phyloP scores from a whole-genome alignment of 2,888 invertebrate genomes.

The Dryobotodes eremita region DNA sequence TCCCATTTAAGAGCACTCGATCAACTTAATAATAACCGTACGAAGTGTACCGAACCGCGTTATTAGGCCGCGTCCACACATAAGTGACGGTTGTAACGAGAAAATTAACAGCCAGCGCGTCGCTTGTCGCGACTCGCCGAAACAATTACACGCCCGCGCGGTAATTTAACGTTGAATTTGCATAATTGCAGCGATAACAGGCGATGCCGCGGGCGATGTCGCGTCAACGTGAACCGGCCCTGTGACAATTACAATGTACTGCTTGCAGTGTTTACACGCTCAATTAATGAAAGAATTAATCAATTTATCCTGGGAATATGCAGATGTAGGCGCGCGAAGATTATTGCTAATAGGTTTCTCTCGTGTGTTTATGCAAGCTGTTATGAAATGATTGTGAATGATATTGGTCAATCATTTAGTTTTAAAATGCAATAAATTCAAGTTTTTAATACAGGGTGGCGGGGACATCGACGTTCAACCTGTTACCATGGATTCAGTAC shows the following conservation, averaged over 20 bases:
- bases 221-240: slow-evolving; percentile 65
- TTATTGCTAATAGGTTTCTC: slow-evolving; percentile 22
- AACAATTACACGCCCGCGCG: slow-evolving; percentile 73
- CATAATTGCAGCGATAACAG: slow-evolving; percentile 85
- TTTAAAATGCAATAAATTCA: slow-evolving; percentile 38
- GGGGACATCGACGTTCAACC: too few species aligned
- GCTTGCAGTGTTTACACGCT: slow-evolving; percentile 67
- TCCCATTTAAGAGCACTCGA: slow-evolving; percentile 54
- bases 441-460: not conserved
- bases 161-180: slow-evolving; percentile 85
- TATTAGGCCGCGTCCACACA: slow-evolving; percentile 72
- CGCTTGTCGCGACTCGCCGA: slow-evolving; percentile 66
- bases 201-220: slow-evolving; percentile 77
- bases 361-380: slow-evolving; percentile 5
- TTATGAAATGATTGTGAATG: slow-evolving; percentile 8
- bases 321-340: slow-evolving; percentile 32
- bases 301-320: slow-evolving; percentile 58
- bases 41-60: slow-evolving; percentile 52
- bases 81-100: slow-evolving; percentile 75
- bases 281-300: slow-evolving; percentile 69
- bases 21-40: slow-evolving; percentile 60
- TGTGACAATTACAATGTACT: slow-evolving; percentile 78
- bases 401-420: slow-evolving; percentile 39
- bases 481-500: too few species aligned
- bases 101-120: slow-evolving; percentile 70